Base-by-base conservation (phyloP, 2,888 invertebrate species). In the Caenorhabditis parvicauda region DNA sequence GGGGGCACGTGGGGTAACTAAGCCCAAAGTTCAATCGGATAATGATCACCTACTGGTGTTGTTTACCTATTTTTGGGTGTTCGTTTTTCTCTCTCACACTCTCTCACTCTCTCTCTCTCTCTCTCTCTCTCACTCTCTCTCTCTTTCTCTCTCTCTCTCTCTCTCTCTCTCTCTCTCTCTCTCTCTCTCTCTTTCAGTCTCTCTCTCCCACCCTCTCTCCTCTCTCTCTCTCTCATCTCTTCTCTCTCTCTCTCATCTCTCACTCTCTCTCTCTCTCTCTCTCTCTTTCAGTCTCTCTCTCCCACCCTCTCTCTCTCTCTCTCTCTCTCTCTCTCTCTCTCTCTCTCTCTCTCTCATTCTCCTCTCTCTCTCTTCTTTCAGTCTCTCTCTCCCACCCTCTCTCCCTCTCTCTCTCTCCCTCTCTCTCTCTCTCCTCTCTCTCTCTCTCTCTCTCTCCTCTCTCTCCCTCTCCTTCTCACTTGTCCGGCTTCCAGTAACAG, bases 251-350 rank as follows among this genome's bases (percentile, higher is more conserved):
- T 42, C 42, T 37, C 25, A 21, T 29, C 29, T 19, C 27, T 43
- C 49, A 39, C 45, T 49, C 28, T 39, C 49, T 44, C 37, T 47
- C 52, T 44, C 32, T 37, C 12, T 6, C 46, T 35, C 32, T 35
- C 46, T 55, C 50, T 55, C 49, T 55, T 49, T 45, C 55, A 50
- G 24, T 50, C 50, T 50, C 50, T 55, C 50, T 55, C 50, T 50
- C 49, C 55, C 50, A 48, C 43, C 57, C 52, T 47, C 51, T 46
- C 22, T 37, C 45, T 39, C 24, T 46, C 21, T 39, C 28, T 27
- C 45, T 28, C 50, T 50, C n/a, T 21, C 38, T 46, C 39, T 29
- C 49, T 22, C 35, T 17, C 22, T 38, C 37, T 37, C 39, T 22
- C 51, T 17, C 41, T 42, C 41, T 41, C 39, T 32, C 38, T 25